Base-by-base conservation (phyloP, 2,797 vertebrate genomes). In the Fistularia tabacaria region DNA sequence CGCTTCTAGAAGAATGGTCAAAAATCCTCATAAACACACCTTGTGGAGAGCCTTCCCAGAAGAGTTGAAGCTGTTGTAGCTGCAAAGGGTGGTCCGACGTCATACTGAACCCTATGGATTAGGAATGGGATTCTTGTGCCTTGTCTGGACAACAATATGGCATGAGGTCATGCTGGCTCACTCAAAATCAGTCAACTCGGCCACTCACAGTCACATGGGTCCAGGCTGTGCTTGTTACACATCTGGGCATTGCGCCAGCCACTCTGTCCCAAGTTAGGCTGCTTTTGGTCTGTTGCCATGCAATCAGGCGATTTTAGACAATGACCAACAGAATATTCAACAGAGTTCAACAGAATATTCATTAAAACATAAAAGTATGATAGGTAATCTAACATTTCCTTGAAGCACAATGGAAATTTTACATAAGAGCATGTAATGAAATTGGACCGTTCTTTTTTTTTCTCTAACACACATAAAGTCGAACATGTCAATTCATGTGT, bases 131-230 rank as follows among this genome's bases (percentile, higher is more conserved):
- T 13, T 53, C 49, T 69, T 46, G 47, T 62, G 57, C 56, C 60
- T 66, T 70, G 66, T 67, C 49, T 0, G 1, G 38, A 60, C 62
- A 58, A 59, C 47, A 49, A 56, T 50, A 63, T 61, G 68, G 55
- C 42, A 46, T 59, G 66, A 76, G 65, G 53, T 68, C 75, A 80
- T 15, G 56, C 74, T 66, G 73, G 62, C 71, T 83, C 64, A 69
- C 69, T 66, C 54, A 44, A 56, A 76, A 48, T 58, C 72, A 69
- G 69, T 71, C 56, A 61, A 72, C 71, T 71, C 62, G 51, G 51
- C 70, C 69, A 69, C 68, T 71, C 66, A 70, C 69, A 73, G 83
- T 83, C 77, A 84, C 79, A 81, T 71, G 60, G 74, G 76, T 85
- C 81, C 79, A 55, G 70, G 73, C 70, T 76, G 70, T 80, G 75